Conservation (phyloP, 2,797 vertebrate species). For the Tolypeutes matacus region DNA sequence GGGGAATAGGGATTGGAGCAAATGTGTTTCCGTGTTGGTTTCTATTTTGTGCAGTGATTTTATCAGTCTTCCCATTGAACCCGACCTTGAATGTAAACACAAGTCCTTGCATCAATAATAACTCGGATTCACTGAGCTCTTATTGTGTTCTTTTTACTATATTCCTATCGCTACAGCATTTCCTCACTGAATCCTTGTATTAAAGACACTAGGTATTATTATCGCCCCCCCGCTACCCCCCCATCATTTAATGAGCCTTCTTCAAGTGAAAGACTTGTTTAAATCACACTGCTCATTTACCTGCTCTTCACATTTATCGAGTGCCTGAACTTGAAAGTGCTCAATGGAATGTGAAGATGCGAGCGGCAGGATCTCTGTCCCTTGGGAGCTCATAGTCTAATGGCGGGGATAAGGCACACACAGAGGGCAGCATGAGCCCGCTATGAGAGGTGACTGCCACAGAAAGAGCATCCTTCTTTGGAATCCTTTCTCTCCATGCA, state of each 20-base stretch:
- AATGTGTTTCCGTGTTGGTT: background rate
- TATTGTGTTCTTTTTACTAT: background rate
- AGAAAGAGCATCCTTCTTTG: background rate
- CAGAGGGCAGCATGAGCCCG: background rate
- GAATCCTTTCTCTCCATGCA: background rate
- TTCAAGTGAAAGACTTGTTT: background rate
- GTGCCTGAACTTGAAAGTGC: background rate
- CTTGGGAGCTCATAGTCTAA: background rate
- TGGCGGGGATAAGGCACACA: background rate
- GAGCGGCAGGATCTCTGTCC: background rate
- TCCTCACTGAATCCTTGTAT: background rate
- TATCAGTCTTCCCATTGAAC: background rate
- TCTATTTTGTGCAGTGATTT: background rate
- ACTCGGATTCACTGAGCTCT: background rate
- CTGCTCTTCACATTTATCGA: background rate
- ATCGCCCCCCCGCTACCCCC: background rate
- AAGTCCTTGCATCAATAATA: background rate
- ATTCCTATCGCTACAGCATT: background rate
- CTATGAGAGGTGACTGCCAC: background rate
- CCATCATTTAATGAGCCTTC: background rate
- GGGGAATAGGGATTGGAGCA: background rate
- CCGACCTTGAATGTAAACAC: background rate
- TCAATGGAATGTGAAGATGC: background rate
- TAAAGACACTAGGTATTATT: background rate
- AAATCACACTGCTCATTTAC: background rate